Base-by-base conservation (phyloP, 2,797 vertebrate genomes). In the Lindbergichthys nudifrons region DNA sequence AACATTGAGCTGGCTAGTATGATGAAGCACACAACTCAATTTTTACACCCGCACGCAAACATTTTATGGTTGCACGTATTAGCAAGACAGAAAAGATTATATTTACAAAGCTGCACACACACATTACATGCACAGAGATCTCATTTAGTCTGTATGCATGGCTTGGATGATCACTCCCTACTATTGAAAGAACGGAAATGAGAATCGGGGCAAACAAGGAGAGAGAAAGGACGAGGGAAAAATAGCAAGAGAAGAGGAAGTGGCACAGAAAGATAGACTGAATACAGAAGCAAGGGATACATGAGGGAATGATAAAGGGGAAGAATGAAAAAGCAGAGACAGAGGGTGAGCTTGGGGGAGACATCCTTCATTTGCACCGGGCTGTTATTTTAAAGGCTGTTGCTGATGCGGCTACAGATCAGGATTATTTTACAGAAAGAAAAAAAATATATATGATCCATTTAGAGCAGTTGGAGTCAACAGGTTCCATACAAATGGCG, bases 1-100 rank as follows among this genome's bases (percentile, higher is more conserved):
- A 91, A 89, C 90, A 92, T 88, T 87, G 87, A 89, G 87, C 83
- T 69, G 82, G 80, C 85, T 86, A 78, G 66, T 79, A 73, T 87
- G 87, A 91, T 89, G 84, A 91, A 87, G 75, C 68, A 70, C 77
- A 84, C 79, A 81, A 78, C 71, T 68, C 64, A 79, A 77, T 75
- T 65, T 83, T 65, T 60, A 16, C 61, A 26, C 73, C 14, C 2
- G 3, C 80, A 74, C 32, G 3, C 65, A 70, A 66, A 68, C 30
- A 30, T 41, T 26, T 57, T 71, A 74, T 66, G 57, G 51, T 59
- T 11, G 71, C 12, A 14, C 11, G 47, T 77, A 83, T 83, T 81
- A 89, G 77, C 54, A 60, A 78, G 73, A 76, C 59, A 67, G 69
- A 84, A 85, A 87, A 77, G 73, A 85, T 83, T 70, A 71, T 73